phyloP scores from a whole-genome alignment of 2,797 vertebrate species.

The Anguilla marmorata region DNA sequence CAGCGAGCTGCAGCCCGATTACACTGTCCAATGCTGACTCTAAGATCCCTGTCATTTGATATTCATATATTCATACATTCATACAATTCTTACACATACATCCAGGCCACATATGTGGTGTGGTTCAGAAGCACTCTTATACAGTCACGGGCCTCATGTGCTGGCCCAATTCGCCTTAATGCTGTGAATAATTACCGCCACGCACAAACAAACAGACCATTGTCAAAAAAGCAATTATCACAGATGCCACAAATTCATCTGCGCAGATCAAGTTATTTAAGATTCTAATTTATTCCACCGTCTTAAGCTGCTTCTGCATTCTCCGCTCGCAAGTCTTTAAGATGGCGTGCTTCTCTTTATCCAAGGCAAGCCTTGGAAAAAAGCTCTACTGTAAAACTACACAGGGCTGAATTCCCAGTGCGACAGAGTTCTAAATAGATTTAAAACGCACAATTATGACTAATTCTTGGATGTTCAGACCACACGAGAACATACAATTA shows the following conservation, averaged over 20 bases:
- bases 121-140: background rate
- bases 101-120: background rate
- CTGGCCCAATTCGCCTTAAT: background rate
- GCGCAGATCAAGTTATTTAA: background rate
- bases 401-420: background rate
- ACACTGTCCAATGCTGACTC: background rate
- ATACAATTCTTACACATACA: background rate
- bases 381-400: background rate
- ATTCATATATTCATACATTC: too few species aligned
- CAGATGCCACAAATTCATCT: background rate
- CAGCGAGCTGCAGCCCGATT: background rate
- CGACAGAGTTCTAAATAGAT: slow-evolving; percentile 20
- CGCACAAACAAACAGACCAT: background rate
- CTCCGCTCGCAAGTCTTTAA: background rate
- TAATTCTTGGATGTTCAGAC: slow-evolving; percentile 28
- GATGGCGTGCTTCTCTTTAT: background rate
- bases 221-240: slow-evolving; percentile 5
- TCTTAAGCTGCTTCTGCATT: background rate
- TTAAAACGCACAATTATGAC: slow-evolving; percentile 17
- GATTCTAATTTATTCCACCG: slow-evolving; percentile 11
- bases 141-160: background rate
- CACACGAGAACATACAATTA: slow-evolving; percentile 37
- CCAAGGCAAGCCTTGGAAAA: background rate
- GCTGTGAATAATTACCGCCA: background rate
- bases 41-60: background rate